Evolutionary conservation across 2,797 vertebrate genomes (phyloP), one percentile per base, ranked within the genome.

Genomic region (Lagocephalus sceleratus): DNA sequence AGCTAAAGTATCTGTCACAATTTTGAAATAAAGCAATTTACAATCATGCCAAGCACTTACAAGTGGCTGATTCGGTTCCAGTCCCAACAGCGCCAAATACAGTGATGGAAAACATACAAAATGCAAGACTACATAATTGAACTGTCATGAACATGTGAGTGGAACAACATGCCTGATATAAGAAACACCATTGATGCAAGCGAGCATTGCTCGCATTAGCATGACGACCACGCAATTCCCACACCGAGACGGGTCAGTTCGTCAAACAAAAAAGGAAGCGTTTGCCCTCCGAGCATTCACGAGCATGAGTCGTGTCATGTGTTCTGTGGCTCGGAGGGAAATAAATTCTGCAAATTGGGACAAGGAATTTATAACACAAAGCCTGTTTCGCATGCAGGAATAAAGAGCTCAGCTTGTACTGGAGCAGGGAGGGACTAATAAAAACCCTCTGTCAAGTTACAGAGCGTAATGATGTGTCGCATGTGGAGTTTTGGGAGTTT

Each of bases 11-110:
- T 44, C 54, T 29, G 54, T 3, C 47, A 56, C 46, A 56, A 49
- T 49, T 51, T 54, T 48, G 60, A 77, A 75, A 58, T 70, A 26
- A 54, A 75, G 69, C 63, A 52, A 55, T 50, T 59, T 68, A 71
- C 26, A 62, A 12, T 5, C 38, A 42, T 76, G 72, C 47, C 71
- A 63, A 49, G 51, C 40, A 57, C 71, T 71, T 60, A 23, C 46
- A 68, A 71, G 19, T 56, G 59, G 53, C 63, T 78, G 62, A 80
- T 76, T 76, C 56, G 42, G 22, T 39, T 23, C 21, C 39, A 1
- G 25, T 11, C 14, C 57, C n/a, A 38, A 70, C 68, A 44, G 21
- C 6, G 63, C 23, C 25, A 32, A 49, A 48, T 53, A 55, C 17
- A 51, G 52, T 52, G 62, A 58, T 41, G 55, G 19, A 39, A 45